phyloP scores from a whole-genome alignment of 2,888 invertebrate species.

The Polydrusus pterygomalis region DNA sequence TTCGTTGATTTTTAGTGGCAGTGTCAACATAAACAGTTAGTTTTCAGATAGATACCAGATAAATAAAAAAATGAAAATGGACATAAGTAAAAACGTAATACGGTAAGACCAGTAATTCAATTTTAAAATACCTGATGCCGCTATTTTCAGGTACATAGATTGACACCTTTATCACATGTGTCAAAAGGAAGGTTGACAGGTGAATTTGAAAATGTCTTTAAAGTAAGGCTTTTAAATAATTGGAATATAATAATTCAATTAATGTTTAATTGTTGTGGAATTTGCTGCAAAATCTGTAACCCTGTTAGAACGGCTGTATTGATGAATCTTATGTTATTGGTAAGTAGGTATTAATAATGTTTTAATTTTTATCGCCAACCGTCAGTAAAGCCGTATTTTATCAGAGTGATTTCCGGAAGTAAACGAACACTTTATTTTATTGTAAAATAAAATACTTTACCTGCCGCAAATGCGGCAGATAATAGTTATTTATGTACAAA shows the following conservation, averaged over 20 bases:
- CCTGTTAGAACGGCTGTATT: background rate
- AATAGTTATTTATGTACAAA: too few relatives aligned
- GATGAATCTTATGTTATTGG: background rate
- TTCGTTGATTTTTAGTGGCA: too few relatives aligned
- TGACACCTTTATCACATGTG: background rate
- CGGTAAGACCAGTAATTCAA: background rate
- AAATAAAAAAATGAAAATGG: too few relatives aligned
- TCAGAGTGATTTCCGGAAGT: too few relatives aligned
- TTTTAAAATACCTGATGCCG: background rate
- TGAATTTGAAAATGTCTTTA: background rate
- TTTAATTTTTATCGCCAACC: too few relatives aligned
- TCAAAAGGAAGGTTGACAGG: background rate
- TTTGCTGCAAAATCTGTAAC: background rate
- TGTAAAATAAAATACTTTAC: too few relatives aligned
- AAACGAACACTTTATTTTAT: too few relatives aligned
- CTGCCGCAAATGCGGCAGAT: too few relatives aligned
- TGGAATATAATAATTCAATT: background rate
- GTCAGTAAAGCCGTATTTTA: too few relatives aligned
- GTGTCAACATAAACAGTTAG: too few relatives aligned
- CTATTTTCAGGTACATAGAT: background rate
- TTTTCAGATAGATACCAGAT: too few relatives aligned
- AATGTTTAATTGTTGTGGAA: background rate
- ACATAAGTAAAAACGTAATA: too few relatives aligned
- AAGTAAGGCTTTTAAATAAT: background rate
- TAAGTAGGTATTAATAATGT: conserved; percentile 21